A percentile compares a stretch with the other conserved stretches of the same genome.
Evolutionary conservation across 2,888 invertebrate genomes (phyloP).

Genomic region (Diaphora mendica): DNA sequence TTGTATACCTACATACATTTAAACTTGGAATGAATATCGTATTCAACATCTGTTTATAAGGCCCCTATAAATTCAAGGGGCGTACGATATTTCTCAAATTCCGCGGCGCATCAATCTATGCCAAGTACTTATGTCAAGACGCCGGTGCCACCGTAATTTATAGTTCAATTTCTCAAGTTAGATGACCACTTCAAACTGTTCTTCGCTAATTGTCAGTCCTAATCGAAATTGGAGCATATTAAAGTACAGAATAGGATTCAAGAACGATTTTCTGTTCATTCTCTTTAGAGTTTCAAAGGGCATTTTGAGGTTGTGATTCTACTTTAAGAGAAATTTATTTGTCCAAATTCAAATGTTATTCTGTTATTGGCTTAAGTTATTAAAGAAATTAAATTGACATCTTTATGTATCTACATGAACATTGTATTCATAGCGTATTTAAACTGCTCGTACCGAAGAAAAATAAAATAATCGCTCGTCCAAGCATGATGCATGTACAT

Average conservation of each 20-base stretch:
- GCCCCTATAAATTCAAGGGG: conserved; percentile 67
- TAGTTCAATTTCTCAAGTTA: conserved; percentile 65
- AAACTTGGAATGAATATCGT: conserved; percentile 34
- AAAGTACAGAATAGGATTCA: conserved; percentile 32
- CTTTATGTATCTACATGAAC: not conserved
- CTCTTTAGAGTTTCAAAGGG: conserved; percentile 21
- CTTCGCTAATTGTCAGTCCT: conserved; percentile 47
- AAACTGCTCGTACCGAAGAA: not conserved
- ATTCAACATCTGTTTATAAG: conserved; percentile 55
- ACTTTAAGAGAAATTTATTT: conserved; percentile 15
- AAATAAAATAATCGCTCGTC: not conserved
- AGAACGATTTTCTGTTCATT: conserved; percentile 39
- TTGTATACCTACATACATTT: conserved; percentile 19
- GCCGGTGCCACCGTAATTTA: conserved; percentile 65
- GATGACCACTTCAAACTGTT: conserved; percentile 55
- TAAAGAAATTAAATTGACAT: not conserved
- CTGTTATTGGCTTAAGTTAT: not conserved
- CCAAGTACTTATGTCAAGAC: conserved; percentile 73
- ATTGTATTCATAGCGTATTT: not conserved
- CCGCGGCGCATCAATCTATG: conserved; percentile 76
- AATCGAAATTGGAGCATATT: conserved; percentile 46
- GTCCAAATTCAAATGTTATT: conserved; percentile 4
- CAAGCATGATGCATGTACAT: not conserved
- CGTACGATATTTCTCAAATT: conserved; percentile 69
- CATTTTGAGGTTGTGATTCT: conserved; percentile 22